Percentiles rank a stretch among this genome's conserved stretches.
Conservation (phyloP, 2,888 invertebrate genomes). For the Subacronicta megacephala region DNA sequence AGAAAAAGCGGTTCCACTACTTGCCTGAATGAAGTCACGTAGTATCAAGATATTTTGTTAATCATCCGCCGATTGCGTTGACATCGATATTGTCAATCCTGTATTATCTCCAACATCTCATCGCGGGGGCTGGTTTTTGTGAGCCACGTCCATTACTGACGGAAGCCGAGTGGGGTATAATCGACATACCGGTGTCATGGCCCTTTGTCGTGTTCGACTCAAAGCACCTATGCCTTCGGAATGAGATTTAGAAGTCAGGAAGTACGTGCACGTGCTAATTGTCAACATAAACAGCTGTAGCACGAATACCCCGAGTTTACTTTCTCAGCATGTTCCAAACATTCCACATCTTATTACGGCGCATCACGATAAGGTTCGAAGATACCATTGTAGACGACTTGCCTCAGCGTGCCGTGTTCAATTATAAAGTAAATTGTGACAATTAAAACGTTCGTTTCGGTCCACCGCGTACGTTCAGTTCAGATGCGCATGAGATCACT, state of each 20-base stretch:
- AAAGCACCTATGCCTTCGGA: constrained; percentile 56
- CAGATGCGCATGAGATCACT: constrained; percentile 76
- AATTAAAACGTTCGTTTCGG: constrained; percentile 75
- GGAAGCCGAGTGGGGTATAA: constrained; percentile 68
- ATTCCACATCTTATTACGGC: constrained; percentile 63
- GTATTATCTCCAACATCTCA: constrained; percentile 58
- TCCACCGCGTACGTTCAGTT: constrained; percentile 48
- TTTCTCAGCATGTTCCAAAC: constrained; percentile 64
- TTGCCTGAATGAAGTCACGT: constrained; percentile 50
- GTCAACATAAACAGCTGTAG: constrained; percentile 66
- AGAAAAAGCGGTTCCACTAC: constrained; percentile 38
- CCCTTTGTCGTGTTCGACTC: constrained; percentile 63
- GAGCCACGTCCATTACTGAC: constrained; percentile 67
- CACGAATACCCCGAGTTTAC: constrained; percentile 62
- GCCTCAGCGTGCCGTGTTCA: constrained; percentile 54
- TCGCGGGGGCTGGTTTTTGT: constrained; percentile 74
- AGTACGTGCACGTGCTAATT: constrained; percentile 75
- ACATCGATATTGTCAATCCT: constrained; percentile 66
- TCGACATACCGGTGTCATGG: constrained; percentile 52
- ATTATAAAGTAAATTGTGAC: constrained; percentile 72
- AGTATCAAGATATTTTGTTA: constrained; percentile 61
- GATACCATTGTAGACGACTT: constrained; percentile 20
- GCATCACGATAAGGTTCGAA: constrained; percentile 38
- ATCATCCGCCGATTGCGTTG: constrained; percentile 59
- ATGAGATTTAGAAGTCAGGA: constrained; percentile 75